Evolutionary conservation across 1,140 invertebrate genomes (phyloP), one percentile per base, ranked within the genome.

Genomic region (Euglossa dilemma): DNA sequence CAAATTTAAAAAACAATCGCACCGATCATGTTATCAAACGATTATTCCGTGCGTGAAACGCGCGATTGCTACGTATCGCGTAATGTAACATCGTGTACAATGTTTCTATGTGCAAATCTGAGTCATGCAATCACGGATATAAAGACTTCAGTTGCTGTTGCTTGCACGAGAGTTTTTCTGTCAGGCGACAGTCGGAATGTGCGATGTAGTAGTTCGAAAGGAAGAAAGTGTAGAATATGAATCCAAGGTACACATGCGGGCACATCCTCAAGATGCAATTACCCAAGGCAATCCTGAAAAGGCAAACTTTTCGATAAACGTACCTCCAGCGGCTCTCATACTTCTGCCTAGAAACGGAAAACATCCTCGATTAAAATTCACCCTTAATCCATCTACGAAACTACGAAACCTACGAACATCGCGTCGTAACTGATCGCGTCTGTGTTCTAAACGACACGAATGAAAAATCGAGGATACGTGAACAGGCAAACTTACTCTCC

Each of bases 271-370:
- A 90, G 78, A 88, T 90, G 88, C 83, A 88, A 88, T 85, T 89
- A 84, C 66, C 63, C 70, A 90, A 74, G 64, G 81, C 59, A 80
- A 56, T 74, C 89, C 88, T 86, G 88, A 90, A 90, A 90, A 85
- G 66, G 71, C 64, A 82, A 79, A 83, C 16, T 85, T 57, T 80
- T 61, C 71, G 16, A 80, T 83, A 78, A 85, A 93, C 95, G 94
- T 96, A 97, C 96, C 96, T 97, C 96, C 96, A 97, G 93, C 94
- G 94, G 90, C 95, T 95, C 93, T 96, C 96, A 95, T 96, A 96
- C 93, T 96, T 96, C 95, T 96, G 94, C 95, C 96, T 97, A 94
- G 94, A 95, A 95, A 93, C 91, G 90, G 92, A 94, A 89, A 83
- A 83, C 43, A 81, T 36, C 36, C 7, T 67, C 36, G 63, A 69